Percentiles rank a stretch among this genome's conserved stretches.
Evolutionary conservation across 2,888 invertebrate genomes (phyloP).

Genomic region (Kryphioiulus occultus): DNA sequence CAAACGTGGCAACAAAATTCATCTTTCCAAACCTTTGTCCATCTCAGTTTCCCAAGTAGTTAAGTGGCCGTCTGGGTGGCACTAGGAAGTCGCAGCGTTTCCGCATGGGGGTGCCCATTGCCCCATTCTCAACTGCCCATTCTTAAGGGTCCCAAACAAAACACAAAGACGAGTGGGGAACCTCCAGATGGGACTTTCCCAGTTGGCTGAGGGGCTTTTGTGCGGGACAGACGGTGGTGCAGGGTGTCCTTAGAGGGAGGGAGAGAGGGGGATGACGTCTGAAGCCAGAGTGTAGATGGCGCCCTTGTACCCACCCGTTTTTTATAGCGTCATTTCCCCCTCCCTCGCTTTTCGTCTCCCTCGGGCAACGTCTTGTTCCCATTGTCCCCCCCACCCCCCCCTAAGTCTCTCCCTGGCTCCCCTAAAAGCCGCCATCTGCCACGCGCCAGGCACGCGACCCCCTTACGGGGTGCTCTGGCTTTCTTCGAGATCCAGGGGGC

Average conservation of each 20-base stretch:
- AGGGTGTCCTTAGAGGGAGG: not conserved
- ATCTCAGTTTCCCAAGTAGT: not conserved
- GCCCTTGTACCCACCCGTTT: not conserved
- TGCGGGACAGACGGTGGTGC: not conserved
- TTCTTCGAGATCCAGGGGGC: slow-evolving; percentile 7
- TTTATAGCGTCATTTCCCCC: not conserved
- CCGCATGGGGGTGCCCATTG: not conserved
- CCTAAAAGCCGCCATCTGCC: slow-evolving; percentile 9
- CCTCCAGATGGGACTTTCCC: not conserved
- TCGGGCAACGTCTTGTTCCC: slow-evolving; percentile 23
- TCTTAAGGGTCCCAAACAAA: not conserved
- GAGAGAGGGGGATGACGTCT: not conserved
- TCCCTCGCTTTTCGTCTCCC: not conserved
- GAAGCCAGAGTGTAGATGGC: not conserved
- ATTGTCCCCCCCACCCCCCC: not conserved
- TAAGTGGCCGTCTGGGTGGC: not conserved
- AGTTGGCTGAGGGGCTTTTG: not conserved
- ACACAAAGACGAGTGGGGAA: not conserved
- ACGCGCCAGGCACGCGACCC: not conserved
- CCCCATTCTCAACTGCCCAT: too few relatives aligned
- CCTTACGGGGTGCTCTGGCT: not conserved
- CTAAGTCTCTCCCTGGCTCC: not conserved
- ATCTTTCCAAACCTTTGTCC: too few relatives aligned
- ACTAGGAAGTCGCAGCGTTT: not conserved
- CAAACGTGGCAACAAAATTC: too few relatives aligned